Conservation (phyloP, 2,888 invertebrate species). For the Chrysopilus asiliformis region DNA sequence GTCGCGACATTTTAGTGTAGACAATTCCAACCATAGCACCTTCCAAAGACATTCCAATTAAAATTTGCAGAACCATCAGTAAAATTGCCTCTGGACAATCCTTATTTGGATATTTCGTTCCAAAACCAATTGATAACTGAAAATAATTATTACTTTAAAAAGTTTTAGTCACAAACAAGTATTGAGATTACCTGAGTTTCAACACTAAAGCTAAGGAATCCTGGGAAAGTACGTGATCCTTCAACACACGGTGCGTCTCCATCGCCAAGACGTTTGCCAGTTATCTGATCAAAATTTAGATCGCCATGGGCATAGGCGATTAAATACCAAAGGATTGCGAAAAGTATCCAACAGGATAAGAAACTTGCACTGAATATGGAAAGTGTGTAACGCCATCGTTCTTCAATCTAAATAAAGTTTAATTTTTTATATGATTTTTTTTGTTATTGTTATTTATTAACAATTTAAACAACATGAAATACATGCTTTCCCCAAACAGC, state of each 20-base stretch:
- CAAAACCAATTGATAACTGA: constrained; percentile 82
- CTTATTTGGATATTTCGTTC: constrained; percentile 64
- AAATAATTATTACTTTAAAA: too few relatives aligned
- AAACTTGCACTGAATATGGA: constrained; percentile 76
- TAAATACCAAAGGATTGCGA: constrained; percentile 66
- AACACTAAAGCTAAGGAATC: constrained; percentile 66
- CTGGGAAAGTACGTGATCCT: constrained; percentile 48
- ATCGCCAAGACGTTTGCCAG: constrained; percentile 32
- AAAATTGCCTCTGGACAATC: constrained; percentile 76
- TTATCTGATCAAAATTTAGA: constrained; percentile 43
- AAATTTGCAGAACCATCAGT: constrained; percentile 68
- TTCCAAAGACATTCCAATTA: constrained; percentile 44
- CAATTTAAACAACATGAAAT: not conserved
- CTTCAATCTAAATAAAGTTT: constrained; percentile 38
- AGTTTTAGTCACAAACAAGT: too few relatives aligned
- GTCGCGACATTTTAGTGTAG: constrained; percentile 67
- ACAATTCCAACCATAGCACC: constrained; percentile 48
- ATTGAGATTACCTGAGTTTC: constrained; percentile 78
- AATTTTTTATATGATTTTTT: not conserved
- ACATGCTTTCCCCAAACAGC: not conserved
- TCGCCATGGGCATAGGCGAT: constrained; percentile 66
- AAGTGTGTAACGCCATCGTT: constrained; percentile 84
- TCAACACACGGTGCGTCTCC: constrained; percentile 41
- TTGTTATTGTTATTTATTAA: constrained; percentile 22
- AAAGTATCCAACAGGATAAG: constrained; percentile 65